Evolutionary conservation across 2,888 invertebrate genomes (phyloP), one percentile per base, ranked within the genome.

Genomic region (Ischnus inquisitorius): DNA sequence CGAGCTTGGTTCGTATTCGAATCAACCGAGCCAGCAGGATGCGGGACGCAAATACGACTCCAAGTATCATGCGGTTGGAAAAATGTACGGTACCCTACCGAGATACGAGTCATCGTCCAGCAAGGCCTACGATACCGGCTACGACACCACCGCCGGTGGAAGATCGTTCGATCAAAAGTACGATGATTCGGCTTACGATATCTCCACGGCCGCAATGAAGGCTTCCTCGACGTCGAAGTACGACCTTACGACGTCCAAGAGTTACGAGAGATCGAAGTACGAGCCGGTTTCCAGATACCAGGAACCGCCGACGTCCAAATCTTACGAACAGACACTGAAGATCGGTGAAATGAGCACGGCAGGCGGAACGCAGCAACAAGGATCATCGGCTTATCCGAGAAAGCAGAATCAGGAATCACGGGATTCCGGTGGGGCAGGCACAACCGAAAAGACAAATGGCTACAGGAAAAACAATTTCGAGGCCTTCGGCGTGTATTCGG

Each of bases 401-500:
- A 92, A 92, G 64, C 88, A 89, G 68, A 88, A 88, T 57, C 86
- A 87, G 28, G 91, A 92, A 16, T 10, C 48, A 28, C 85, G 88
- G 14, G 87, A 86, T 39, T 72, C 82, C 12, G 76, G 67, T 0
- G 79, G 77, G 28, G 74, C 68, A n/a, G 72, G 81, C n/a, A 48
- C 81, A 10, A 83, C 89, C 6, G 93, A 93, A 76, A 93, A 93
- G 82, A 91, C 92, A 84, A 93, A 93, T 77, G 93, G 93, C 0
- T 93, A 93, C 69, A 88, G 92, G 79, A 93, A 93, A 87, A 93
- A 92, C 77, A 93, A 93, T 71, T 93, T 93, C 71, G 93, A 93
- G 78, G 93, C 92, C n/a, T 93, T 93, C 71, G 93, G 93, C 0
- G 93, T 93, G 14, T 93, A 93, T 34, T 92, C 93, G 10, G 93